Base-by-base conservation (phyloP, 2,113 vertebrate species). In the Regulus satrapa region DNA sequence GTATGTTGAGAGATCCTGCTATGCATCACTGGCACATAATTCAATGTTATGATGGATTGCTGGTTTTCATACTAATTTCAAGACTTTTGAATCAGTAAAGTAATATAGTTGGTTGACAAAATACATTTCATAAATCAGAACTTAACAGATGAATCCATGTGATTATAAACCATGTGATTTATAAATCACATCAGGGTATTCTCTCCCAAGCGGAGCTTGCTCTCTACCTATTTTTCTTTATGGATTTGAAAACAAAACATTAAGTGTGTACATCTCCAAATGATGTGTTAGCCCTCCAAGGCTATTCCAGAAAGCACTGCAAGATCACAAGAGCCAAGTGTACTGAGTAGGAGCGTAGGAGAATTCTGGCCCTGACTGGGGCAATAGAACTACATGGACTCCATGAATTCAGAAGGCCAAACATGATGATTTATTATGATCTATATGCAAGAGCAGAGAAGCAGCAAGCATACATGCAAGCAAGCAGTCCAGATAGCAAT, bases 121-220 rank as follows among this genome's bases (percentile, higher is more conserved):
- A 79, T 45, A 19, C 8, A 83, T 89, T 96, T 91, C 74, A 92
- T 93, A 94, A 94, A 95, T 94, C 71, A 94, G 92, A 85, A 89
- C 72, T 82, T 91, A 88, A 89, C n/a, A 38, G 78, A 95, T 95
- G 90, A 93, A 93, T 73, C 88, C 80, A 86, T 24, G 38, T 3
- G 16, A n/a, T n/a, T n/a, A n/a, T n/a, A n/a, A n/a, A n/a, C n/a
- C n/a, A n/a, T n/a, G n/a, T n/a, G 80, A 96, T 89, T 94, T 91
- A 90, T 88, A 92, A 96, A 91, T 81, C 91, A 93, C 3, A 7
- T 78, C 80, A 94, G 82, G 78, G 87, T 86, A 94, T 95, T 90
- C 76, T 49, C 85, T 96, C 87, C 84, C 55, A 94, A 68, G 49
- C 59, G 71, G 31, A 76, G 59, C 29, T 89, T 94, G 34, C 63